Evolutionary conservation across 37 sponge, comb jelly and placozoan species (phyloP).

Genomic region (Aplysina aerophoba): DNA sequence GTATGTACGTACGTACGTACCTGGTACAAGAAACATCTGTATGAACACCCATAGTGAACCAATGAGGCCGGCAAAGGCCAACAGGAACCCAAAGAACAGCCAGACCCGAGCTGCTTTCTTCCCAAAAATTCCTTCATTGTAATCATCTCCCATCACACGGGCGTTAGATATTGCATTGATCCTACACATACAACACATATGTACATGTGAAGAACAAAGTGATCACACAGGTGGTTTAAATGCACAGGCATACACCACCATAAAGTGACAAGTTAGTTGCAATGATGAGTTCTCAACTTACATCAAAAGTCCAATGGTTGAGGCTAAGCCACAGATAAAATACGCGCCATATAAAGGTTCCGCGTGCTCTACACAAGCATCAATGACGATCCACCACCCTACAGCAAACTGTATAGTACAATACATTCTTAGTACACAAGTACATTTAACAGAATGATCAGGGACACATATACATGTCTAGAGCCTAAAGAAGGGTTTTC

Average conservation of each 20-base stretch:
- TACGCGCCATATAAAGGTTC: conserved; percentile 73
- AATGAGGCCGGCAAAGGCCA: conserved; percentile 83
- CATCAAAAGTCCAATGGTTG: conserved; percentile 85
- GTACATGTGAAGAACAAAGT: too few relatives aligned
- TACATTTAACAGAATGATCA: too few relatives aligned
- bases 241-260: too few relatives aligned
- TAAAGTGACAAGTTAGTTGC: too few relatives aligned
- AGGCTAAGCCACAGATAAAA: conserved; percentile 75
- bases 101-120: conserved; percentile 75
- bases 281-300: conserved; percentile 21
- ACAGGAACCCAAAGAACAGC: conserved; percentile 85
- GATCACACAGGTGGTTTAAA: too few relatives aligned
- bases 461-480: too few relatives aligned
- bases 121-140: conserved; percentile 82
- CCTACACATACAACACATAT: conserved; percentile 35
- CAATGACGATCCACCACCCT: conserved; percentile 93
- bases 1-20: conserved; percentile 18
- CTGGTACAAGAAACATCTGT: conserved; percentile 72
- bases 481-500: too few relatives aligned
- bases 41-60: conserved; percentile 82
- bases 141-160: conserved; percentile 77
- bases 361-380: conserved; percentile 59
- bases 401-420: conserved; percentile 75
- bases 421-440: background rate
- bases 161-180: conserved; percentile 88